Base-by-base conservation (phyloP, 2,888 invertebrate species). In the Erpobdella octoculata region DNA sequence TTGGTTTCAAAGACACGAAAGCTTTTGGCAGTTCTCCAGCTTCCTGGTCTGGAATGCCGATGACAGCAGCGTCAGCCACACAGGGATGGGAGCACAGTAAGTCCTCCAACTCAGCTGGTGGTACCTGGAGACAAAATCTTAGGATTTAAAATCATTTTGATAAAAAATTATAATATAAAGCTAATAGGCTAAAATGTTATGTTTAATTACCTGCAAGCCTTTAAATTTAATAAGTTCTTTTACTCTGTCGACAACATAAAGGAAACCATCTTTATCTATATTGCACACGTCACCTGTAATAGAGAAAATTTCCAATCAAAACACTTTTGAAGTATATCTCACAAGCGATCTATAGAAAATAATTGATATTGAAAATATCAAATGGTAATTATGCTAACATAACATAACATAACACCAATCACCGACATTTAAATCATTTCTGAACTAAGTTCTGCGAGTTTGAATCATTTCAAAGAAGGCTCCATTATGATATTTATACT, bases 161-260 rank as follows among this genome's bases (percentile, higher is more conserved):
- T 58, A 21, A 9, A 12, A 58, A n/a, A 12, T n/a, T 58, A 58
- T 8, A 58, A 12, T 12, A n/a, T 21, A 58, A 12, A 58, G 46
- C 18, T 18, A 41, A 41, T 12, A 58, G 58, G n/a, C n/a, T n/a
- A n/a, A n/a, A n/a, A n/a, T n/a, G n/a, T n/a, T n/a, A n/a, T n/a
- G n/a, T n/a, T 21, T 64, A 8, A 31, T 31, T 6, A 72, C 90
- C 87, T 91, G 90, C 79, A 88, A 89, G 41, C 89, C 91, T 81
- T 92, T 92, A 79, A 91, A 91, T 81, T 93, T 93, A 78, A 93
- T 92, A 35, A 93, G 87, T 80, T 92, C 92, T 81, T 93, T 93
- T n/a, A 91, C 84, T 73, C 93, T 85, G 83, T 94, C 93, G 76
- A 93, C 91, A 66, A 91, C 83, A 80, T 91, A 92, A 0, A 93